Base-by-base conservation (phyloP, 2,888 invertebrate genomes). In the Phaonia tiefii region DNA sequence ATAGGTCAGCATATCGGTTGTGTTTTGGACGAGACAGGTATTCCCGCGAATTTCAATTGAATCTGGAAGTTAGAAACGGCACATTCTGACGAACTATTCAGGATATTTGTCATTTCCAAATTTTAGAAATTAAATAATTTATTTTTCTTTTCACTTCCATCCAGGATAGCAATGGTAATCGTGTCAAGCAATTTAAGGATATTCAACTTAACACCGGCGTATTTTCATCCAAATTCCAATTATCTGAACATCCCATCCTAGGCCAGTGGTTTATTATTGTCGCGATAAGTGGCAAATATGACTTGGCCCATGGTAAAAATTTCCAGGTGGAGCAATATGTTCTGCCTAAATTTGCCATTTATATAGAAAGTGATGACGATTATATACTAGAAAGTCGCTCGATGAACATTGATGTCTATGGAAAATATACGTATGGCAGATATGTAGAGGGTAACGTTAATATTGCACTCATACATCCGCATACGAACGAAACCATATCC, bases 241-340 rank as follows among this genome's bases (percentile, higher is more conserved):
- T 98, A 4, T 95, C 96, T 25, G 93, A 94, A 66, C 94, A 94
- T 83, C 97, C 97, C 0, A 95, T 96, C n/a, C 92, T 97, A 15
- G 98, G 97, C 37, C 93, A 95, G 88, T 98, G 98, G 98, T 95
- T 93, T 78, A 95, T 98, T 85, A 93, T 94, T 84, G 94, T 94
- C 0, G 91, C 90, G 8, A 8, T 80, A 0, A 85, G 83, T 8
- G 75, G 74, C 10, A 84, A 80, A 0, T 22, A 13, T 1, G 17
- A 42, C 0, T 10, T 25, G 4, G 3, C 67, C 1, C 72, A 83
- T 5, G 54, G 26, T 0, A 86, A 89, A 79, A 56, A 75, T 0
- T 66, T 85, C 26, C 71, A 77, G 3, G 84, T 85, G 31, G 79
- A 83, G 25, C 84, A 84, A 44, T 85, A 85, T 58, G 79, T 82